Conservation (phyloP, 2,113 vertebrate species). For the Paedocypris sp. region DNA sequence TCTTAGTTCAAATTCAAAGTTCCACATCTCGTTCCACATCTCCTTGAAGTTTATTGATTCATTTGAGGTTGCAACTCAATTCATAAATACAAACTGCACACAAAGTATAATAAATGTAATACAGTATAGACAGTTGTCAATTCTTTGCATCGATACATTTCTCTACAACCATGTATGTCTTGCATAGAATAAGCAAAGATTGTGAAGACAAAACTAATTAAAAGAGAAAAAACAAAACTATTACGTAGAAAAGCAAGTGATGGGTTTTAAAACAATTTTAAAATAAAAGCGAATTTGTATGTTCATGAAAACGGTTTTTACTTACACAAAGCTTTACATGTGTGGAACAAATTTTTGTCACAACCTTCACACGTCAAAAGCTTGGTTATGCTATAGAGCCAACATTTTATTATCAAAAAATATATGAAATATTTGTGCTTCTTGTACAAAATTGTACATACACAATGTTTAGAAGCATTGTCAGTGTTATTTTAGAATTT, state of each 20-base stretch:
- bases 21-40: too few species aligned
- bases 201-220: conserved; percentile 57
- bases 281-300: too few species aligned
- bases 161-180: conserved; percentile 65
- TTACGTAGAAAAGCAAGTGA: conserved; percentile 49
- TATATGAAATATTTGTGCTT: conserved; percentile 21
- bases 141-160: conserved; percentile 80
- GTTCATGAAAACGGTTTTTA: conserved; percentile 15
- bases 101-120: conserved; percentile 86
- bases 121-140: conserved; percentile 77
- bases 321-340: conserved; percentile 24
- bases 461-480: not conserved
- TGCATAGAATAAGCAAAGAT: conserved; percentile 89
- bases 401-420: conserved; percentile 17
- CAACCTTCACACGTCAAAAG: conserved; percentile 1
- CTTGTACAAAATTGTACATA: conserved; percentile 24
- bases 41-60: conserved; percentile 95
- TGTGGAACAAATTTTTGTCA: not conserved
- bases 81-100: conserved; percentile 94
- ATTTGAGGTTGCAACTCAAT: conserved; percentile 80
- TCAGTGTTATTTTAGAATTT: not conserved
- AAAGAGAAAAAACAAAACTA: conserved; percentile 52
- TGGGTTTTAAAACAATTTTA: not conserved
- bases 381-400: not conserved
- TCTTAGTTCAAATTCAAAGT: not conserved